A percentile compares a stretch with the other conserved stretches of the same genome.
Evolutionary conservation across 92 coral and sea anemone species (phyloP).

Genomic region (Bergia puertoricense): DNA sequence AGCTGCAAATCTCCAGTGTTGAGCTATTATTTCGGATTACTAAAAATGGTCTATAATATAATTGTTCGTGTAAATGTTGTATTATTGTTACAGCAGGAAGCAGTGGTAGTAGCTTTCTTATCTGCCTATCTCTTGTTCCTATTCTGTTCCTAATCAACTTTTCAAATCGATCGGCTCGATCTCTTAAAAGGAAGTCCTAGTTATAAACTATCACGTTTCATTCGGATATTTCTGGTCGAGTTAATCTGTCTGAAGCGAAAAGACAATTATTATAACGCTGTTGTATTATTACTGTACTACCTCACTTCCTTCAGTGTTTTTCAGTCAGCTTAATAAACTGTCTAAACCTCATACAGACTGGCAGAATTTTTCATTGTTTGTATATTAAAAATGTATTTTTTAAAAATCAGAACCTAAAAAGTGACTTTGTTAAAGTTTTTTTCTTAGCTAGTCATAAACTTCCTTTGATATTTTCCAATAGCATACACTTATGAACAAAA

Average conservation of each 20-base stretch:
- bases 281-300: too few relatives aligned
- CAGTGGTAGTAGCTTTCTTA: not conserved
- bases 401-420: not conserved
- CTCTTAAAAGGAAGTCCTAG: not conserved
- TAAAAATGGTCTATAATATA: too few relatives aligned
- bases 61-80: not conserved
- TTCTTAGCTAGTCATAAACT: too few relatives aligned
- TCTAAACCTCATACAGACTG: too few relatives aligned
- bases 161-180: not conserved
- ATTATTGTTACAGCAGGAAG: not conserved
- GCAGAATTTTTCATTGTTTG: too few relatives aligned
- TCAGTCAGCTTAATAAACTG: too few relatives aligned
- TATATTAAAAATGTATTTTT: not conserved
- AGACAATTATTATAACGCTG: too few relatives aligned
- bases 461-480: not conserved
- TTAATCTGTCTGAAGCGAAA: too few relatives aligned
- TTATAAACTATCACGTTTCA: not conserved
- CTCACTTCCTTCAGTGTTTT: too few relatives aligned
- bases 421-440: not conserved
- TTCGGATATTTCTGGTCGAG: too few relatives aligned
- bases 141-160: not conserved
- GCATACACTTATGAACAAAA: not conserved
- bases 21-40: too few relatives aligned
- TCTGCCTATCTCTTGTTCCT: not conserved
- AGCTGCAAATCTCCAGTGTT: too few relatives aligned